These are phyloP conservation scores for Porites cylindrica DNA, from an alignment of 92 coral and sea anemone genomes.

Conservation along the genomic window DNA sequence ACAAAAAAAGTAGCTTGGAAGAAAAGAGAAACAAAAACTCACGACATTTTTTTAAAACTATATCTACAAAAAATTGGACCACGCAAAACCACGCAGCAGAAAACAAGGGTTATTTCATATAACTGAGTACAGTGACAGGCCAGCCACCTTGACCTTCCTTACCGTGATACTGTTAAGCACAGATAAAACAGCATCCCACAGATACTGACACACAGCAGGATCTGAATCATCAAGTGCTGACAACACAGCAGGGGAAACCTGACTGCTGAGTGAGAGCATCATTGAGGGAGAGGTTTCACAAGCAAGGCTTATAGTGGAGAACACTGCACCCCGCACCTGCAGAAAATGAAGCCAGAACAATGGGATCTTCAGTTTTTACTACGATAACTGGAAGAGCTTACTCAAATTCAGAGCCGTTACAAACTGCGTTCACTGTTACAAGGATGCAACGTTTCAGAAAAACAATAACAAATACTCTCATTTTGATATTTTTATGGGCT, in stretches of 20 bases:
- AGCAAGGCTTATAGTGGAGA: conserved; percentile 74
- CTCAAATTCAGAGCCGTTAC: too few relatives aligned
- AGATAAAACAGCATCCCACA: conserved; percentile 92
- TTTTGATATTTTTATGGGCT: too few relatives aligned
- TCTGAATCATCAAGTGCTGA: conserved; percentile 93
- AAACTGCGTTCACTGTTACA: too few relatives aligned
- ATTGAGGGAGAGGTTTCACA: conserved; percentile 77
- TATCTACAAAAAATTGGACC: too few relatives aligned
- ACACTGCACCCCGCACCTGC: conserved; percentile 90
- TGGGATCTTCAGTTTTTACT: too few relatives aligned
- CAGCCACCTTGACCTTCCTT: background rate
- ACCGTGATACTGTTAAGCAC: conserved; percentile 78
- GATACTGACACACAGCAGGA: conserved; percentile 85
- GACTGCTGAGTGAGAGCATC: conserved; percentile 63
- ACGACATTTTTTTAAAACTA: too few relatives aligned
- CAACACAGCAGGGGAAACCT: conserved; percentile 86
- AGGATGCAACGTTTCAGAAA: too few relatives aligned
- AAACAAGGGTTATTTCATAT: background rate
- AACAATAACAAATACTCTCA: too few relatives aligned
- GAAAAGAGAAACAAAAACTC: too few relatives aligned
- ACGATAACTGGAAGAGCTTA: too few relatives aligned
- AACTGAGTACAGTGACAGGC: background rate
- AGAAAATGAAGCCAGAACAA: background rate
- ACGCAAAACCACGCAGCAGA: background rate
- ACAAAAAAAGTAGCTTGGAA: too few relatives aligned